Base-by-base conservation (phyloP, 2,888 invertebrate genomes). In the Athalia rosae region DNA sequence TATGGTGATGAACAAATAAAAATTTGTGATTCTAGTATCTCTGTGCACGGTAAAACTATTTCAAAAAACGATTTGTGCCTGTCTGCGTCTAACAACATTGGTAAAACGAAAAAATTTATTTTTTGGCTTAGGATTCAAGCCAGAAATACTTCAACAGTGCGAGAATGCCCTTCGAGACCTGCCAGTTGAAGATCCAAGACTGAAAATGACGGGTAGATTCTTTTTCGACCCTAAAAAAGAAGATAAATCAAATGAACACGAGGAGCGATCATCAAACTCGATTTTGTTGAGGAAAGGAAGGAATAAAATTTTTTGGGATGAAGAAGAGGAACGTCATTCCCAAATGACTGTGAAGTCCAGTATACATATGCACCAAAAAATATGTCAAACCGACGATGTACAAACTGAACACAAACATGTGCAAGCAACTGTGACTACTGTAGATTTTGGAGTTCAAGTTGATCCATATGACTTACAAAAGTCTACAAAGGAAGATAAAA, bases 131-230 rank as follows among this genome's bases (percentile, higher is more conserved):
- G 90, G 90, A 85, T 89, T 88, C 83, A 87, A 85, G 78, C 89
- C 88, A 47, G 90, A 90, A 84, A 87, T 90, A 79, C 82, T 89
- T 77, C 87, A 86, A 47, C 85, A 87, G 76, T 89, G 90, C 77
- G 89, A 89, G 80, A 84, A 84, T 69, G 90, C 89, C 3, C 80
- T 90, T 9, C 86, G 87, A 9, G 87, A 87, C 56, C 82, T 90
- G 66, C 89, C 89, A 0, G 76, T 82, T 1, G 89, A 90, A 79
- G 90, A 90, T 82, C 87, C 87, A 3, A 87, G 89, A 15, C 83
- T 89, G 76, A 88, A 86, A 76, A 86, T 87, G 85, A 88, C 86
- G 56, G 90, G 90, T 13, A 85, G 89, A 71, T 90, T 90, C 79
- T 90, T 90, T 81, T 89, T 84, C 74, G 85, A 89, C 77, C 85